Evolutionary conservation across 35 echinoderm and acorn worm species (phyloP), one percentile per base, ranked within the genome.

Genomic region (Apostichopus parvimensis): DNA sequence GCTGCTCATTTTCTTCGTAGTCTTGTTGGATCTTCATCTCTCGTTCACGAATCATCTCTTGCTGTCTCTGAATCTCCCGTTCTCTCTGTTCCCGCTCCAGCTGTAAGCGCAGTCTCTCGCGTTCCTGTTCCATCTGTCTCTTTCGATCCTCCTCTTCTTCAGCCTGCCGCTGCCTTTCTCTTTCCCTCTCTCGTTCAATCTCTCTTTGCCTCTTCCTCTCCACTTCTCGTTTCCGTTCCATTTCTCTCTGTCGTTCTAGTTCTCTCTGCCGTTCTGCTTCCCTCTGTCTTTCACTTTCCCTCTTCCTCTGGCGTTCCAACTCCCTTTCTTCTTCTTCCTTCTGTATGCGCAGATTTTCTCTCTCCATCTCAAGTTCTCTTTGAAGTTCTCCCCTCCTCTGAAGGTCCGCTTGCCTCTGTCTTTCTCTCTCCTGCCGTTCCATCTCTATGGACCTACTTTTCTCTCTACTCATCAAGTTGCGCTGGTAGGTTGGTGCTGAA

Each of bases 241-340:
- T 21, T 15, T 84, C 55, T 21, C 81, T 84, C 12, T 84, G 34
- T 15, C 6, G 1, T 15, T 84, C 81, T 15, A 56, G 55, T 54
- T 82, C 79, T 56, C 79, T 82, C 22, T 84, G 54, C 6, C 55
- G 81, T n/a, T 58, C 81, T 11, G 14, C 20, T 21, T 84, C 81
- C 53, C 14, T 59, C 57, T 84, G 17, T 23, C 81, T n/a, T 84
- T 84, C 81, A 5, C 15, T 8, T 20, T 83, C 80, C 56, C 80
- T 83, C 56, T 83, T 57, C 13, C 28, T 54, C 20, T 83, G 53
- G 11, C 20, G 20, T 55, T 84, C 81, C 52, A 56, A 58, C 23
- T 84, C 81, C 9, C 81, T 56, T 17, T 84, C 81, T 84, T 58
- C 81, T 59, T 84, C 81, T 24, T 57, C 81, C 58, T 84, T 84